A percentile compares a stretch with the other conserved stretches of the same genome.
Evolutionary conservation across 2,888 invertebrate species (phyloP).

Genomic region (Campaea margaritaria): DNA sequence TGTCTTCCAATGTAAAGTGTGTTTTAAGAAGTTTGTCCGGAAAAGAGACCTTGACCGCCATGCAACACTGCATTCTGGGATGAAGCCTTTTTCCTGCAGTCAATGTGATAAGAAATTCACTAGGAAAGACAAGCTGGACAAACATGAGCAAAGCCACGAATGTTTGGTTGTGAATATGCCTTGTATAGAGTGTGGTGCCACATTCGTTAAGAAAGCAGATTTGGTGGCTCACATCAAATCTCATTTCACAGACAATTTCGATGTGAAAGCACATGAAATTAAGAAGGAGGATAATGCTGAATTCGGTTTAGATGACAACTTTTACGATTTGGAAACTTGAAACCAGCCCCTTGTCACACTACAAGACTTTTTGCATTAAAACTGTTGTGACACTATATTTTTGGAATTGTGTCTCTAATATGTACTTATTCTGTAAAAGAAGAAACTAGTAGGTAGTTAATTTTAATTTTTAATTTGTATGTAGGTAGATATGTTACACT

Average conservation of each 20-base stretch:
- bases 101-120: constrained; percentile 88
- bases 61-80: constrained; percentile 87
- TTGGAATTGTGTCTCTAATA: constrained; percentile 37
- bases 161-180: constrained; percentile 85
- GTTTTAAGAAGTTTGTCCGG: constrained; percentile 88
- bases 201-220: constrained; percentile 85
- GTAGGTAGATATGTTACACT: constrained; percentile 1
- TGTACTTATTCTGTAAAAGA: constrained; percentile 26
- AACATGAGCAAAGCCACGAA: constrained; percentile 88
- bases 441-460: background rate
- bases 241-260: constrained; percentile 81
- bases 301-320: constrained; percentile 69
- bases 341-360: constrained; percentile 30
- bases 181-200: constrained; percentile 87
- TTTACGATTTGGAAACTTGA: constrained; percentile 78
- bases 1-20: constrained; percentile 87
- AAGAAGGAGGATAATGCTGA: constrained; percentile 74
- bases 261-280: constrained; percentile 71
- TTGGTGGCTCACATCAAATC: constrained; percentile 86
- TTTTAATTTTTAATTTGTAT: constrained; percentile 11
- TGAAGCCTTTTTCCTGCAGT: constrained; percentile 88
- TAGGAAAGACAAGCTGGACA: constrained; percentile 88
- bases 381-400: constrained; percentile 34
- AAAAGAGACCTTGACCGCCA: constrained; percentile 90
- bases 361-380: background rate